Conservation (phyloP, 2,113 vertebrate species). For the Rhadina sibilatrix region DNA sequence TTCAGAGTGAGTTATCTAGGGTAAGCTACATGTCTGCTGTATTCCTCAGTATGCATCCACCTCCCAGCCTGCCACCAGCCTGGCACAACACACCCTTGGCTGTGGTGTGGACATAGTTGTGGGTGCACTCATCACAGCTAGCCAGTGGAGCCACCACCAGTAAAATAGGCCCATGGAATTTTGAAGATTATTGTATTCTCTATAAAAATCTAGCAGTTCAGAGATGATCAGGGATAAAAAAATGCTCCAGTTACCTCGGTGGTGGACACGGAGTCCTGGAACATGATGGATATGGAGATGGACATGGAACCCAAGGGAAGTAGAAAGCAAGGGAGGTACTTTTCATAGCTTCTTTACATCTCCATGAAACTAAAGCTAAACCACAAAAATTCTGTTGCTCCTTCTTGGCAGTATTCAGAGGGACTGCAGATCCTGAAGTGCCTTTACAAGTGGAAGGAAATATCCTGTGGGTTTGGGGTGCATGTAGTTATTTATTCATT, state of each 20-base stretch:
- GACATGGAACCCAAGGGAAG: background rate
- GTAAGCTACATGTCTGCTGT: background rate
- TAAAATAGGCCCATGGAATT: background rate
- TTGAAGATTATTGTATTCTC: background rate
- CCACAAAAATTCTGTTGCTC: background rate
- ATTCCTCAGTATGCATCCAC: background rate
- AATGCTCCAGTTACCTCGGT: background rate
- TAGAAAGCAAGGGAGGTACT: background rate
- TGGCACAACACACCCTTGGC: rapidly evolving
- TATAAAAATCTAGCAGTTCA: background rate
- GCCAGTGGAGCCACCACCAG: background rate
- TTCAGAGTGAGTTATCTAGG: background rate
- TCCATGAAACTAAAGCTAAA: background rate
- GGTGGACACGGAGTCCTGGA: background rate
- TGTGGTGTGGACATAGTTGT: background rate
- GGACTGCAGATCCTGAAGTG: background rate
- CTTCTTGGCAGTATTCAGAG: background rate
- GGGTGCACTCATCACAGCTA: background rate
- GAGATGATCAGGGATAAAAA: background rate
- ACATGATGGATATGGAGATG: background rate
- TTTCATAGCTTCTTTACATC: background rate
- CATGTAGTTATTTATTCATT: background rate
- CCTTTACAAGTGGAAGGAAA: background rate
- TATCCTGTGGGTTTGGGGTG: background rate
- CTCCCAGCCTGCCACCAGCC: background rate